Evolutionary conservation across 37 sponge, comb jelly and placozoan genomes (phyloP).

Genomic region (Cliona cf. orientalis): DNA sequence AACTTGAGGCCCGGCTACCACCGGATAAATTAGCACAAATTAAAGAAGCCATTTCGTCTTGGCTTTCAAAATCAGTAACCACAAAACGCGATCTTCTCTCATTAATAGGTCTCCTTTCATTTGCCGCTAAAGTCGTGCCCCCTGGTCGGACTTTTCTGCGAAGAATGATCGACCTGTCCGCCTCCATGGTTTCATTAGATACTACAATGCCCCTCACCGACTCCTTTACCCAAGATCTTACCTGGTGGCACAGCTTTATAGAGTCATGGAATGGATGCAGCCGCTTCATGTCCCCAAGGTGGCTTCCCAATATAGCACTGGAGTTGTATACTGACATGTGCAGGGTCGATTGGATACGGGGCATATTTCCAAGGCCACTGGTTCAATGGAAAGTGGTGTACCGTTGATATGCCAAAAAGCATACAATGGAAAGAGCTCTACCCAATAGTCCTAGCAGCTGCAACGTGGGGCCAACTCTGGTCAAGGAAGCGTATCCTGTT

Average conservation of each 20-base stretch:
- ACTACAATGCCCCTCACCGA: conserved; percentile 9
- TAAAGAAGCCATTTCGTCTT: not conserved
- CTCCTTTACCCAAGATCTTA: conserved; percentile 8
- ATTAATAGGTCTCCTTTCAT: conserved; percentile 26
- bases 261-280: conserved; percentile 19
- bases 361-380: conserved; percentile 34
- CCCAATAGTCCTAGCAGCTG: conserved; percentile 31
- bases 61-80: not conserved
- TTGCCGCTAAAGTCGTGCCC: conserved; percentile 36
- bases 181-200: not conserved
- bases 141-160: conserved; percentile 32
- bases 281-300: conserved; percentile 7
- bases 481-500: conserved; percentile 8
- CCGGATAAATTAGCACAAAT: not conserved
- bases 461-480: conserved; percentile 24
- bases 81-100: conserved; percentile 44
- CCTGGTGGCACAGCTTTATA: conserved; percentile 17
- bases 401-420: not conserved
- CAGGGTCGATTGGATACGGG: conserved; percentile 17
- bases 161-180: conserved; percentile 26
- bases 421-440: conserved; percentile 48
- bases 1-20: not conserved
- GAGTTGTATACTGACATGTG: conserved; percentile 34
- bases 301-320: not conserved
- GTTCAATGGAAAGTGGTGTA: conserved; percentile 15